Evolutionary conservation across 2,113 vertebrate genomes (phyloP).

Genomic region (Muscicapa adusta): DNA sequence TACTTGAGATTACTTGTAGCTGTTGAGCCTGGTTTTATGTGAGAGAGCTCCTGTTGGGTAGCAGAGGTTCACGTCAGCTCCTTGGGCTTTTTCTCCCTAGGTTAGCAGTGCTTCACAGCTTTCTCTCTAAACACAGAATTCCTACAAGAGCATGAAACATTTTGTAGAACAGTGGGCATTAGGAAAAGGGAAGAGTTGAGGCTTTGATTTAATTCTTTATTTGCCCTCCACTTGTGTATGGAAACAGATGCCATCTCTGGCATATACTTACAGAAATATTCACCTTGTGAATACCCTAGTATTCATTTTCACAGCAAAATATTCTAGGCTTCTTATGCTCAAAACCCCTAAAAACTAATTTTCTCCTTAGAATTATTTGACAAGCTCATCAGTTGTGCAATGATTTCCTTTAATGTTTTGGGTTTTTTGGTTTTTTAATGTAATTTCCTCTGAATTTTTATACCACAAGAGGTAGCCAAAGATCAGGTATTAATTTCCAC

Average conservation of each 20-base stretch:
- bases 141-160: background rate
- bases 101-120: background rate
- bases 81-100: background rate
- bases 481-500: conserved; percentile 49
- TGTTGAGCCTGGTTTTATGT: conserved; percentile 17
- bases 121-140: background rate
- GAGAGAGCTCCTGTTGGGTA: background rate
- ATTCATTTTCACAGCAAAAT: background rate
- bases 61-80: background rate
- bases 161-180: background rate
- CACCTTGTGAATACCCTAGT: background rate
- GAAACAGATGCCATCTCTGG: background rate
- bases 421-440: background rate
- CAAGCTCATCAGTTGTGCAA: background rate
- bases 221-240: background rate
- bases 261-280: background rate
- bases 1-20: background rate
- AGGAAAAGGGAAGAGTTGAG: background rate
- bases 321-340: background rate
- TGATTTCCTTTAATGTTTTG: background rate
- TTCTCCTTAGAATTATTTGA: background rate
- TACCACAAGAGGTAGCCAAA: conserved; percentile 53
- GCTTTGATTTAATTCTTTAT: background rate
- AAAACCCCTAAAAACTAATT: background rate
- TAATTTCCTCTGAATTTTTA: conserved; percentile 21